Base-by-base conservation (phyloP, 2,888 invertebrate genomes). In the Lordiphosa fenestrarum region DNA sequence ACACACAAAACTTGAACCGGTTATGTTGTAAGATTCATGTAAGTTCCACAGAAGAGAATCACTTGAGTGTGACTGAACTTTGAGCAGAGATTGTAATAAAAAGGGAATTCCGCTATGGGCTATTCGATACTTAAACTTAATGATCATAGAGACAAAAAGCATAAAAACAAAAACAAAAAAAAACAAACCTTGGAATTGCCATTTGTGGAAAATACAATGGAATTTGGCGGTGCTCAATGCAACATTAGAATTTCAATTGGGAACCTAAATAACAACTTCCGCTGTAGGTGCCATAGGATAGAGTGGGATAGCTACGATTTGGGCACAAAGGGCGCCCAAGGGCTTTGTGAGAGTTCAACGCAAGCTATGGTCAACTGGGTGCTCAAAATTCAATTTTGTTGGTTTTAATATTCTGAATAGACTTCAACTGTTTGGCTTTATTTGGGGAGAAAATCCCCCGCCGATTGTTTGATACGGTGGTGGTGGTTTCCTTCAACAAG, bases 11-110 rank as follows among this genome's bases (percentile, higher is more conserved):
- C 69, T 66, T 65, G 66, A 74, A 77, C 77, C 81, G 77, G 77
- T 77, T 77, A 49, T 81, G 74, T 74, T 72, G 76, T 72, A 77
- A 77, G 81, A 77, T 57, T 72, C 81, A 64, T 74, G 74, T 71
- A 71, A 73, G 78, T 72, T 74, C 60, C 65, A 46, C 51, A 69
- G 72, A 74, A 70, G 72, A 76, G 68, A 76, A 80, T 73, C 81
- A 69, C 53, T 72, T 71, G 61, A 81, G 72, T 74, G 81, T 81
- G 81, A 78, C 75, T 78, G 78, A 82, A 78, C 82, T 73, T 73
- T 70, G 12, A 47, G 62, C 35, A 48, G 15, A 25, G 44, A 46
- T n/a, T 33, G 25, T 19, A 38, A 38, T 48, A 38, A 35, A 35
- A 44, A 44, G 47, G 19, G 52, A 60, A 48, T 15, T 12, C 38